Base-by-base conservation (phyloP, 2,113 vertebrate genomes). In the Daubentonia madagascariensis region DNA sequence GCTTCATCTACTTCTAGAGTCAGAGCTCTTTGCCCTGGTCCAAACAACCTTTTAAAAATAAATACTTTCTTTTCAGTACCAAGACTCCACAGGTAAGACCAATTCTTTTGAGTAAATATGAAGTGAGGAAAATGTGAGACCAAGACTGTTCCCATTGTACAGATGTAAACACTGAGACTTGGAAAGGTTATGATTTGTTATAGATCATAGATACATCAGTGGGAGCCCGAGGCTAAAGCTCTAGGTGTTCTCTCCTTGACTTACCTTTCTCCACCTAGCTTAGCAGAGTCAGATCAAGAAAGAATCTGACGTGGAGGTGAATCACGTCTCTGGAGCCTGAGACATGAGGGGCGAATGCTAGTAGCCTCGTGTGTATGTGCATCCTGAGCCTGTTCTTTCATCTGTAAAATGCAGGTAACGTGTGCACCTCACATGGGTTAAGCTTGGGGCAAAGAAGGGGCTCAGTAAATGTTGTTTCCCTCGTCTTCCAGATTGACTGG, bases 41-140 rank as follows among this genome's bases (percentile, higher is more conserved):
- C 23, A 93, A 76, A 63, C 1, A 67, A 16, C 4, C 0, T 40
- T 63, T 11, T 63, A 28, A 63, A 30, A 61, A 61, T 32, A 91
- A 89, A 54, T 88, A 59, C 30, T 35, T 80, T 88, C 37, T 94
- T 89, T 59, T 89, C n/a, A 37, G 70, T 57, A 84, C 17, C n/a
- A 70, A 68, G 88, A 89, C 63, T 32, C 30, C 37, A 8, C 7
- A 25, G 12, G 48, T 22, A 25, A 68, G 68, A 80, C 3, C 14
- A 35, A 28, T 16, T n/a, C 25, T 14, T 76, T 65, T 70, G 67
- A 86, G 25, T 23, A 48, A 57, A 6, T 8, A 12, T 83, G 20
- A 68, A 35, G 8, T 22, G 54, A 81, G 12, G 25, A n/a, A 45
- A 5, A 2, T 54, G 22, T 70, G 25, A 30, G 28, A 23, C 12